Evolutionary conservation across 2,888 invertebrate genomes (phyloP).

Genomic region (Uloborus plumipes): DNA sequence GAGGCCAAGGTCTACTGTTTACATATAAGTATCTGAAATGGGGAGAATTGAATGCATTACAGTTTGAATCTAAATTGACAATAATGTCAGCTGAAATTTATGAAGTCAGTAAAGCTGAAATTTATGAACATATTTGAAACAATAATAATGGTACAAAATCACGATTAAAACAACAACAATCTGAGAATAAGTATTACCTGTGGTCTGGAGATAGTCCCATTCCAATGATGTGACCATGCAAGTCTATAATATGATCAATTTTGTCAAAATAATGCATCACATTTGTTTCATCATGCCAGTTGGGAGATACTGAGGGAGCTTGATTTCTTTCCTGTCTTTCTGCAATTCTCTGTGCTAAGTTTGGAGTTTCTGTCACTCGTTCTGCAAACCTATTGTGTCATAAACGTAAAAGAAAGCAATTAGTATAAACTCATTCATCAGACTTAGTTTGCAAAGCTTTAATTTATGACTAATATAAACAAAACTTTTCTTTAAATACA

Average conservation of each 20-base stretch:
- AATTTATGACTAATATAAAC: too few species aligned
- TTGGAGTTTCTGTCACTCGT: constrained; percentile 53
- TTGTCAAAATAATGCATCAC: constrained; percentile 78
- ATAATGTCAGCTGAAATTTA: not conserved
- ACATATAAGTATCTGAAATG: constrained; percentile 80
- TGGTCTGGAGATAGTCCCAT: constrained; percentile 89
- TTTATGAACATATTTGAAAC: too few species aligned
- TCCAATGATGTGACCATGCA: constrained; percentile 88
- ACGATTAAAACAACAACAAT: not conserved
- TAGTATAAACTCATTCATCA: too few species aligned
- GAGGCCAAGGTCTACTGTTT: constrained; percentile 86
- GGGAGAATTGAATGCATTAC: not conserved
- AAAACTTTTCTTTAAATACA: too few species aligned
- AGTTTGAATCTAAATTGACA: not conserved
- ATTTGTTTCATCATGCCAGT: constrained; percentile 79
- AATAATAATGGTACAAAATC: too few species aligned
- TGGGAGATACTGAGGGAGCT: constrained; percentile 75
- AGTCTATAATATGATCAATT: constrained; percentile 84
- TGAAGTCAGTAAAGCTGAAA: too few species aligned
- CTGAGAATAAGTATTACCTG: constrained; percentile 72
- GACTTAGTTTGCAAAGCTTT: too few species aligned
- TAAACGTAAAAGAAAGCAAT: too few species aligned
- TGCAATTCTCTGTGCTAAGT: constrained; percentile 52
- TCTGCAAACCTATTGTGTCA: constrained; percentile 54
- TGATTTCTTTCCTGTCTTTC: constrained; percentile 53